Conservation (phyloP, 2,888 invertebrate species). For the Thera britannica region DNA sequence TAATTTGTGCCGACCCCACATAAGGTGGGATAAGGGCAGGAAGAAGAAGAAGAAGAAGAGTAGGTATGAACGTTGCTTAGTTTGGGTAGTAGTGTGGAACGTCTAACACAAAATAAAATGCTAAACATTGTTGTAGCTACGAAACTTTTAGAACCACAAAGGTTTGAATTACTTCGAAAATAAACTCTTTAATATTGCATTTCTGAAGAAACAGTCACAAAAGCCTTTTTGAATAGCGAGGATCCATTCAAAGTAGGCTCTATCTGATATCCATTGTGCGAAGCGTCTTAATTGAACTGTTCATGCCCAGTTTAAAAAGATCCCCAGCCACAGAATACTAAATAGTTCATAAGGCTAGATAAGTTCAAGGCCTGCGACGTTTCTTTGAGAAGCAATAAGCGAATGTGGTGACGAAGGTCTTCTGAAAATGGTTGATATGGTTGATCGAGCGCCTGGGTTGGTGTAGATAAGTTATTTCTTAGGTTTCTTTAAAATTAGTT, state of each 20-base stretch:
- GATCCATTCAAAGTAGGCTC: conserved; percentile 22
- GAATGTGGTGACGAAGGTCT: conserved; percentile 21
- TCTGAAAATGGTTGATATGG: conserved; percentile 24
- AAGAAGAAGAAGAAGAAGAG: too few relatives aligned
- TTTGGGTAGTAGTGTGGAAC: too few relatives aligned
- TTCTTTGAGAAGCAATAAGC: conserved; percentile 11
- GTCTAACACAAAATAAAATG: too few relatives aligned
- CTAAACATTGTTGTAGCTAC: too few relatives aligned
- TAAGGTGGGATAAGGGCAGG: too few relatives aligned
- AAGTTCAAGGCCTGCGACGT: neutral
- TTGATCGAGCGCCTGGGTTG: conserved; percentile 27
- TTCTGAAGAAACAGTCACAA: conserved; percentile 17
- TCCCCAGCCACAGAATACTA: conserved; percentile 11
- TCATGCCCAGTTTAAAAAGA: conserved; percentile 19
- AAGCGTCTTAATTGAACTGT: conserved; percentile 24
- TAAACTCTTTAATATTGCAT: conserved; percentile 8
- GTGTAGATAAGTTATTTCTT: conserved; percentile 25
- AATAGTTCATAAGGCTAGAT: conserved; percentile 5
- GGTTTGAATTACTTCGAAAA: too few relatives aligned
- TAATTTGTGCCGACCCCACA: too few relatives aligned
- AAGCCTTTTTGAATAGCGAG: conserved; percentile 13
- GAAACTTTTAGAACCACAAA: too few relatives aligned
- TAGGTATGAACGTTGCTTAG: too few relatives aligned
- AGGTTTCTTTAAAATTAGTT: conserved; percentile 8
- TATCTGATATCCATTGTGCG: conserved; percentile 19